A percentile compares a stretch with the other conserved stretches of the same genome.
Evolutionary conservation across 2,888 invertebrate species (phyloP).

Genomic region (Leucophenga montana): DNA sequence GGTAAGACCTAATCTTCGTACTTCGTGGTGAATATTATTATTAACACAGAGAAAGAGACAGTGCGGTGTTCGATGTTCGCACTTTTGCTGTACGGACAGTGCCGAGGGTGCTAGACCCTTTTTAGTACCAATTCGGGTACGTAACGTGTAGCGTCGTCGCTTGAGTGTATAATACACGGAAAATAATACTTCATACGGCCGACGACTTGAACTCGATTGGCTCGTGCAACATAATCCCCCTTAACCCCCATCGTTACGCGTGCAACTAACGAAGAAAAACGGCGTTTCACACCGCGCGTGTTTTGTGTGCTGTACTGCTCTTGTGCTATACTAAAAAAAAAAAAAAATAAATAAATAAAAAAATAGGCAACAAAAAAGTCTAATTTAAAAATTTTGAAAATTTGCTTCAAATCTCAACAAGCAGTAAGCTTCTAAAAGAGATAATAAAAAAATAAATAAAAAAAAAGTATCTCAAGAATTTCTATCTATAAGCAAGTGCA

Average conservation of each 20-base stretch:
- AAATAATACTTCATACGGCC: neutral
- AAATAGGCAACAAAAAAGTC: conserved; percentile 28
- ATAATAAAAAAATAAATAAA: conserved; percentile 9
- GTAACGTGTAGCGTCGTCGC: too few species aligned
- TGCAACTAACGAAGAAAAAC: too few species aligned
- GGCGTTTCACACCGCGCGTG: too few species aligned
- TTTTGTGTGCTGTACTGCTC: neutral
- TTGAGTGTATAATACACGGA: too few species aligned
- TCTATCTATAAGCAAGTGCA: too few species aligned
- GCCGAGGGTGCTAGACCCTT: too few species aligned
- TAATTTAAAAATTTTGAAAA: conserved; percentile 4
- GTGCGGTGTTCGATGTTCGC: neutral
- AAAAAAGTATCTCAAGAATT: conserved; percentile 7
- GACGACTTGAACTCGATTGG: too few species aligned
- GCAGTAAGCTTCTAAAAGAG: conserved; percentile 1
- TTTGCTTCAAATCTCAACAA: conserved; percentile 14
- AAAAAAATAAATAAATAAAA: conserved; percentile 22
- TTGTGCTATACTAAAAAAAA: conserved; percentile 7
- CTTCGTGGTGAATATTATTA: too few species aligned
- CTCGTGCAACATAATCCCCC: neutral
- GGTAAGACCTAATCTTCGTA: neutral
- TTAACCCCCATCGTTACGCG: neutral
- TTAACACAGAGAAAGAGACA: neutral
- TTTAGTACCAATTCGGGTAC: too few species aligned
- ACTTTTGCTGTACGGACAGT: too few species aligned